A percentile compares a stretch with the other conserved stretches of the same genome.
phyloP scores from a whole-genome alignment of 2,797 vertebrate genomes.

The Melanotaenia nigrans region DNA sequence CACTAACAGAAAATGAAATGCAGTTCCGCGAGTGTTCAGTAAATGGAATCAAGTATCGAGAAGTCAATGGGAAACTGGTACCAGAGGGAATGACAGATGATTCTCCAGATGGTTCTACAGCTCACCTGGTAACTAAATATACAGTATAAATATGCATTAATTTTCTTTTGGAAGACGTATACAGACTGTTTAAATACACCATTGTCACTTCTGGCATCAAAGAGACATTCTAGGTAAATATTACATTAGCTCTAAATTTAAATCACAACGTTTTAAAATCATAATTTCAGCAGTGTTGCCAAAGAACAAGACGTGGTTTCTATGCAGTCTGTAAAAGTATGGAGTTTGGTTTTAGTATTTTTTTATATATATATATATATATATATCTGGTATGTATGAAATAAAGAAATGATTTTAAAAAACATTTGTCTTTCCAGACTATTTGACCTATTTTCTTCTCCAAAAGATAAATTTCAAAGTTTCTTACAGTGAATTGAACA shows the following conservation, averaged over 20 bases:
- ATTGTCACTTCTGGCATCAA: neutral
- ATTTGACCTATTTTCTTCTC: no score
- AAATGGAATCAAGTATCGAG: slow-evolving; percentile 94
- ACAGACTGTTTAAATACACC: neutral
- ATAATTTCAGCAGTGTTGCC: neutral
- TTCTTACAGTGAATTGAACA: no score
- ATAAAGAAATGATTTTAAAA: no score
- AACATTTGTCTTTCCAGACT: no score
- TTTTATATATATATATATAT: no score
- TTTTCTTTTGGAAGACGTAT: neutral
- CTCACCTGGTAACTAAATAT: slow-evolving; percentile 73
- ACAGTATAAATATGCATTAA: neutral
- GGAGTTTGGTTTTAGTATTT: no score
- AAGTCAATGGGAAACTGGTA: slow-evolving; percentile 92
- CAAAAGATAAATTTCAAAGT: no score
- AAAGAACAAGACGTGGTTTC: no score
- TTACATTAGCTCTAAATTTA: no score
- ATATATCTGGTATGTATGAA: no score
- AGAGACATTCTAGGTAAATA: neutral
- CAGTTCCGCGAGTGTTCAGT: slow-evolving; percentile 97
- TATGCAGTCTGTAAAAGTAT: no score
- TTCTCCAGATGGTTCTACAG: slow-evolving; percentile 82
- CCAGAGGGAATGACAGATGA: slow-evolving; percentile 93
- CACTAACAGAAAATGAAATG: slow-evolving; percentile 98
- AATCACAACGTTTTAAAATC: neutral